Base-by-base conservation (phyloP, 2,113 vertebrate species). In the Pavo muticus region DNA sequence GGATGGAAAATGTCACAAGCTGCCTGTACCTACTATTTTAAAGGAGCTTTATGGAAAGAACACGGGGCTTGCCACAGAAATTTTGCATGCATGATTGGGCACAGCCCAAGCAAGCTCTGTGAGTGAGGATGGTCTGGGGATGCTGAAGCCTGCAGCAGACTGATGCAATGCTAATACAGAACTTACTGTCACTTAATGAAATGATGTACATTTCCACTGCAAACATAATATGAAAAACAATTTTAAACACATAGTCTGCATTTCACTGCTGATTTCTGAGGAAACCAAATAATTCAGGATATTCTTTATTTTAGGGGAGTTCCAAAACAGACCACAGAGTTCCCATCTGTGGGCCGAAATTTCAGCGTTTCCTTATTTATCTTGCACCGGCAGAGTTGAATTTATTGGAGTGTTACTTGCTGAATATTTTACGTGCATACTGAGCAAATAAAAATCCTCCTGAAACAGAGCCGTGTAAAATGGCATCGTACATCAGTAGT, bases 381-480 rank as follows among this genome's bases (percentile, higher is more conserved):
- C 65, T 42, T 21, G 27, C 10, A 29, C 29, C 40, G 27, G 40
- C 47, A 61, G 27, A 9, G 12, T 63, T 47, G 68, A 56, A 60
- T 73, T 88, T 90, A 93, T 90, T 83, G 84, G 39, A 71, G 11
- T 8, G 13, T 32, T 87, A 12, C 76, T 93, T 84, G 78, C 65
- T 84, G 59, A 95, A 64, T 83, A 77, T 85, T 85, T 89, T 60
- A 60, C 30, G 27, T 73, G 24, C 50, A 75, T 90, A 80, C 57
- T 1, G 2, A 84, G 29, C 44, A 50, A 88, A 90, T 40, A 90
- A 87, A 88, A 81, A 69, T 86, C 61, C 69, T 64, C 35, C 35
- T 81, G 88, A 90, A 94, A 65, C 27, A 73, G 88, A 89, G 27
- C 16, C 68, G 37, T 84, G 18, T 77, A 81, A 60, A 93, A 50